Evolutionary conservation across 2,113 vertebrate species (phyloP).

Genomic region (Mirounga angustirostris): DNA sequence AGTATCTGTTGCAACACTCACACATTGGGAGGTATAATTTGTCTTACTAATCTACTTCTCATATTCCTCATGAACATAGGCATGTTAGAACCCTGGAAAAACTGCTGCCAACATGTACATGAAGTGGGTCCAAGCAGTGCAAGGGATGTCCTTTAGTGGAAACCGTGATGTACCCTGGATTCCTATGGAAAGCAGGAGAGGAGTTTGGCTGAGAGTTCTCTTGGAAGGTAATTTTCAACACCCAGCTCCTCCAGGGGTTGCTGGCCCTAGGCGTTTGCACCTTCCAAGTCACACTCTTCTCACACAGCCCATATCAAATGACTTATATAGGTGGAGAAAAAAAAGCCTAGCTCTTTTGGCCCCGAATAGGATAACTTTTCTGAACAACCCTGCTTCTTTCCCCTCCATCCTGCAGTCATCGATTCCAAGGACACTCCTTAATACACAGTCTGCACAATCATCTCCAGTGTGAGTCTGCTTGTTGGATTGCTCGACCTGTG

Average conservation of each 20-base stretch:
- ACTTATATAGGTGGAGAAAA: too few species aligned
- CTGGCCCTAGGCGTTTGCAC: neutral
- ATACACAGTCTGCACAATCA: neutral
- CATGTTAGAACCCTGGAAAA: neutral
- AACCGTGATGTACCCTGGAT: neutral
- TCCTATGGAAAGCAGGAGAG: neutral
- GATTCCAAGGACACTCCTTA: neutral
- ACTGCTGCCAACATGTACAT: neutral
- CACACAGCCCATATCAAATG: neutral
- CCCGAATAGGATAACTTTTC: neutral
- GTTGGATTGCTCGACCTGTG: neutral
- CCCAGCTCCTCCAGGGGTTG: neutral
- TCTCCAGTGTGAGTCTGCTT: neutral
- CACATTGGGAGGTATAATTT: neutral
- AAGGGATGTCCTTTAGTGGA: neutral
- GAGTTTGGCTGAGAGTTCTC: too few species aligned
- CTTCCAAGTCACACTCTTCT: neutral
- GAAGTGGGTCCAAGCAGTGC: neutral
- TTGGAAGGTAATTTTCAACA: neutral
- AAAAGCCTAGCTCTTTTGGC: neutral
- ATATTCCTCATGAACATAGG: neutral
- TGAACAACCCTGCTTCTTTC: neutral
- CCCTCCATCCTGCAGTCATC: neutral
- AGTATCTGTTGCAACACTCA: neutral
- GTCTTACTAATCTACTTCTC: neutral